A percentile compares a stretch with the other conserved stretches of the same genome.
Evolutionary conservation across 2,888 invertebrate genomes (phyloP).

Genomic region (Tyria jacobaeae): DNA sequence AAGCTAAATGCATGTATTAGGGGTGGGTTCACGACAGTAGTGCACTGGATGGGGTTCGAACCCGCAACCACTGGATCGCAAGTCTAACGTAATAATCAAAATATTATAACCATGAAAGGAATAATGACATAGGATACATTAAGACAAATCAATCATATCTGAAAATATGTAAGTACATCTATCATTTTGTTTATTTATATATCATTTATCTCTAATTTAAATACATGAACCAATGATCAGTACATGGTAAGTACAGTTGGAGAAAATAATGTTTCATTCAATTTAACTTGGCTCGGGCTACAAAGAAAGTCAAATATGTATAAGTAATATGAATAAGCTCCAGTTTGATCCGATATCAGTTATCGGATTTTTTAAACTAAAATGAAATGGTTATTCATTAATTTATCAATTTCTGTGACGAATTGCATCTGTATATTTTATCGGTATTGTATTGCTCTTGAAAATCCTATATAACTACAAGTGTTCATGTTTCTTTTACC

Average conservation of each 20-base stretch:
- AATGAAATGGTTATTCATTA: conserved; percentile 8
- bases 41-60: too few species aligned
- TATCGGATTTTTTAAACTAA: conserved; percentile 16
- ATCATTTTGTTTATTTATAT: too few species aligned
- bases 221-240: not conserved
- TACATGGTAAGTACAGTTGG: not conserved
- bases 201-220: too few species aligned
- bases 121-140: too few species aligned
- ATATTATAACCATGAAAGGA: too few species aligned
- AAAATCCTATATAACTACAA: not conserved
- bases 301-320: not conserved
- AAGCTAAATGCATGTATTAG: too few species aligned
- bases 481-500: conserved; percentile 1
- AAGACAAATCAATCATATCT: too few species aligned
- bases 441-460: not conserved
- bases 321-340: conserved; percentile 1
- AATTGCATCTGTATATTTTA: not conserved
- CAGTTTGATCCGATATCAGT: conserved; percentile 14
- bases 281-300: not conserved
- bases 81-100: too few species aligned
- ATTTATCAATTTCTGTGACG: conserved; percentile 6
- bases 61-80: too few species aligned
- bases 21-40: too few species aligned
- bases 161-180: too few species aligned
- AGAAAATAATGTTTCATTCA: not conserved